Base-by-base conservation (phyloP, 2,797 vertebrate genomes). In the Dipus sagitta region DNA sequence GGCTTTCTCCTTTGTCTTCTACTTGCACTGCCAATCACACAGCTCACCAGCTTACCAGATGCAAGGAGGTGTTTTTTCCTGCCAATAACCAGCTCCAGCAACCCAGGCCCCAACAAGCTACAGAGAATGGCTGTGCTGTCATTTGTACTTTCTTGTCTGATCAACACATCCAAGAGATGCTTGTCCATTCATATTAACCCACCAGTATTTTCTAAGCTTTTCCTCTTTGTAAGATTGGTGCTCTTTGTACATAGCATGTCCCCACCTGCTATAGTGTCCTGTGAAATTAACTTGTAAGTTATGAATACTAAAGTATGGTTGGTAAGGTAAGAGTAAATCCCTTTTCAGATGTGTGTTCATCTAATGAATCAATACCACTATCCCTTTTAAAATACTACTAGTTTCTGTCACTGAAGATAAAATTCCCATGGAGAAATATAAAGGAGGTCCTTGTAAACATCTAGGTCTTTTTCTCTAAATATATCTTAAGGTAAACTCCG, bases 1-100 rank as follows among this genome's bases (percentile, higher is more conserved):
- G 97, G 97, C 97, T 98, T 97, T 98, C 97, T 97, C 93, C 90
- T 98, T 98, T 98, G 97, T 98, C 97, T 98, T 98, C 97, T 97
- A 96, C 98, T 98, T 98, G 97, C 96, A 90, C 97, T 98, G 98
- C 97, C 98, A 98, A 97, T 98, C 98, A 96, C 76, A 84, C 95
- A 95, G 96, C 96, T 98, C 94, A 97, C 97, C 94, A 96, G 93
- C 92, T 80, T 92, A 94, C 97, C 94, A 94, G 94, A 97, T 97
- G 98, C 95, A 97, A 96, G 94, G 96, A 98, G 96, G 95, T 93
- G 90, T 77, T 14, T 96, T 97, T 95, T 97, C 86, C 95, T 97
- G 96, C 95, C 52, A 93, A 97, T 97, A 97, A 90, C 95, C 67
- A 96, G 97, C 94, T 97, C 88, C 94, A 92, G 94, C 90, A 97